Conservation (phyloP, 2,113 vertebrate genomes). For the Brachyistius frenatus region DNA sequence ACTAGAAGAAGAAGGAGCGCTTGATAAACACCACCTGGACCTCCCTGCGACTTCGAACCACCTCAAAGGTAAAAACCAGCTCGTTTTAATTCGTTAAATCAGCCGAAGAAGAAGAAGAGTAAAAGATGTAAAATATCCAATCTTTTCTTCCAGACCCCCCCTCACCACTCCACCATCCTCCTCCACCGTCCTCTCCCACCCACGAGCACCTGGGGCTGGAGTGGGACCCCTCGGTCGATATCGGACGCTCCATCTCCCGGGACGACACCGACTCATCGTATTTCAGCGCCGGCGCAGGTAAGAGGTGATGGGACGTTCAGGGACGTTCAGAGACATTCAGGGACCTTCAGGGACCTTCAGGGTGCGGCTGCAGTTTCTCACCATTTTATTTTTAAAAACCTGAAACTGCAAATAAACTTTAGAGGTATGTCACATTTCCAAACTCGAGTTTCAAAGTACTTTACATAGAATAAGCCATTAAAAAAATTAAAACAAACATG, state of each 20-base stretch:
- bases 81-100: no score
- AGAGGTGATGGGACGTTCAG: neutral
- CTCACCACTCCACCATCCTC: neutral
- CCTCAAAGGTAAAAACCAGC: conserved; percentile 21
- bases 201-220: conserved; percentile 86
- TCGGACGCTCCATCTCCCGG: conserved; percentile 84
- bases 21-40: conserved; percentile 39
- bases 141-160: neutral
- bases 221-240: conserved; percentile 91
- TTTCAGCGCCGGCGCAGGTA: conserved; percentile 77
- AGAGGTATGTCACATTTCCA: no score
- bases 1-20: conserved; percentile 68
- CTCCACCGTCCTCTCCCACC: conserved; percentile 32
- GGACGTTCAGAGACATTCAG: no score
- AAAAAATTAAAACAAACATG: no score
- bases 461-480: no score
- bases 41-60: neutral
- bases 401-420: no score
- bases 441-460: no score
- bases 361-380: no score
- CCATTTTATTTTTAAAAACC: no score
- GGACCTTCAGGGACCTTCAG: no score
- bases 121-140: no score
- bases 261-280: conserved; percentile 82
- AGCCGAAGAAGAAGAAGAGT: no score